phyloP scores from a whole-genome alignment of 2,797 vertebrate genomes.

The Podarcis lilfordi region DNA sequence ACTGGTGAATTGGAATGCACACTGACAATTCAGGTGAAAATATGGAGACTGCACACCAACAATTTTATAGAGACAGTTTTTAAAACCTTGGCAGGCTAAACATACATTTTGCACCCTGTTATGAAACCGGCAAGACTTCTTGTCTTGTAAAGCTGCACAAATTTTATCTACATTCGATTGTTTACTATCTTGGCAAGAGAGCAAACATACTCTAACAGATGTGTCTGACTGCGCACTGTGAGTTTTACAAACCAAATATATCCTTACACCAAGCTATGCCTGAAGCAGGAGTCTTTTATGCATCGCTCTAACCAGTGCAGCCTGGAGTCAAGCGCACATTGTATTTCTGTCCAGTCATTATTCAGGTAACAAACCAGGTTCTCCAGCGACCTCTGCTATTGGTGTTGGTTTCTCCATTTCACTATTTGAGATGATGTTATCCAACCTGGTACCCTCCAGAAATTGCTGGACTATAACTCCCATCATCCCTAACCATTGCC shows the following conservation, averaged over 20 bases:
- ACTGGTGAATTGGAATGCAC: background rate
- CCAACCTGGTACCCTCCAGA: too few relatives aligned
- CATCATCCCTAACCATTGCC: too few relatives aligned
- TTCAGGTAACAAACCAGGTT: background rate
- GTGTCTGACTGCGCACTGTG: background rate
- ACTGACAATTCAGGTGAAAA: background rate
- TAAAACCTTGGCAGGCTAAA: background rate
- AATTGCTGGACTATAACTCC: too few relatives aligned
- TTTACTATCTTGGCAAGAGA: background rate
- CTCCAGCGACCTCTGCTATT: background rate
- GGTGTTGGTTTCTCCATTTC: background rate
- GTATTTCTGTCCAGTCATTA: too few relatives aligned
- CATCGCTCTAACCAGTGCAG: background rate
- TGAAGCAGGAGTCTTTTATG: rapidly evolving
- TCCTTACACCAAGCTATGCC: too few relatives aligned
- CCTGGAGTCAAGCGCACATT: background rate
- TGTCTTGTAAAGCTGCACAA: background rate
- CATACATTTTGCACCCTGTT: too few relatives aligned
- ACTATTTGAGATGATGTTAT: background rate
- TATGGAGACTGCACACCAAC: background rate
- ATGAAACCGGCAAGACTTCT: background rate
- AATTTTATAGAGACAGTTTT: background rate
- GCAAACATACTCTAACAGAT: background rate
- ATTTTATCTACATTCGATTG: background rate
- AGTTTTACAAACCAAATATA: background rate